Conservation (phyloP, 2,113 vertebrate species). For the Urocynchramus pylzowi region DNA sequence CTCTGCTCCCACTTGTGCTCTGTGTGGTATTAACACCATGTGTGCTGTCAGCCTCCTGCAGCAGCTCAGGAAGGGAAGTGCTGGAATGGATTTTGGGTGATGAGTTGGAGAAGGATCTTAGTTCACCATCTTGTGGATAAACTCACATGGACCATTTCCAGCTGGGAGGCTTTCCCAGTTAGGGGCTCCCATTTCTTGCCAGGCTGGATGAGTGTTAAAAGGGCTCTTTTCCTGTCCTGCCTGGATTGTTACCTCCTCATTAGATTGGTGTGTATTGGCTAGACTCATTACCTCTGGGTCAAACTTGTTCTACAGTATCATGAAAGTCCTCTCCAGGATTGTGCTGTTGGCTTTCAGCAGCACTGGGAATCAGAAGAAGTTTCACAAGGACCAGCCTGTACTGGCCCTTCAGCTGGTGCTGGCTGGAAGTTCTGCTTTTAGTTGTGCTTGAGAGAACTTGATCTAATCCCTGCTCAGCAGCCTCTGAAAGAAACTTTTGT, state of each 20-base stretch:
- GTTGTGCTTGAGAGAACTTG: neutral
- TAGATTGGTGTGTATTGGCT: neutral
- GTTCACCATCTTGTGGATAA: neutral
- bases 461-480: neutral
- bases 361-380: neutral
- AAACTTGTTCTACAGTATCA: neutral
- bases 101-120: neutral
- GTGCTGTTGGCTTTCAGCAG: neutral
- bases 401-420: neutral
- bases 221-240: neutral
- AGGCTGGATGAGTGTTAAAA: neutral
- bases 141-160: neutral
- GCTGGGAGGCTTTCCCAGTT: neutral
- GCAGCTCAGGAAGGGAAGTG: neutral
- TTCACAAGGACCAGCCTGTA: neutral
- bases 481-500: conserved; percentile 15
- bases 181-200: neutral
- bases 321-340: neutral
- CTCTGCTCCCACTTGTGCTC: neutral
- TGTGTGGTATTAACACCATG: neutral
- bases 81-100: neutral
- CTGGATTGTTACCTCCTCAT: neutral
- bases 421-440: neutral
- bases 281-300: neutral
- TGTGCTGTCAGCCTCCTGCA: neutral